A percentile compares a stretch with the other conserved stretches of the same genome.
Evolutionary conservation across 1,140 invertebrate genomes (phyloP).

Genomic region (Pseudomyrmex concolor): DNA sequence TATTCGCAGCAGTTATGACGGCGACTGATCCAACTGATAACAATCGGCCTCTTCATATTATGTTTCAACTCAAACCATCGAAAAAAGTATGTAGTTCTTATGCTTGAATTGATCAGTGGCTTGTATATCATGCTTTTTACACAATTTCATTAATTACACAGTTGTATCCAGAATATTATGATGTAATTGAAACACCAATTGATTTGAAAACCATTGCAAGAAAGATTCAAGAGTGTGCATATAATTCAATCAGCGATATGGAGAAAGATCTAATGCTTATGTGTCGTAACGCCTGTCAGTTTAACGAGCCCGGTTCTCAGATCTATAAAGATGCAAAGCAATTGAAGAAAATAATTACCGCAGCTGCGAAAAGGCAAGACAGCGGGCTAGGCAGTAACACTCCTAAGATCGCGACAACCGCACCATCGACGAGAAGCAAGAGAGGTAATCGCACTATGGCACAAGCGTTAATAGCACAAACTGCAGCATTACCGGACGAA

Average conservation of each 20-base stretch:
- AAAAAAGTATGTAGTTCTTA: constrained; percentile 86
- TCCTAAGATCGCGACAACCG: constrained; percentile 77
- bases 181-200: constrained; percentile 97
- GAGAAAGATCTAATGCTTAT: constrained; percentile 96
- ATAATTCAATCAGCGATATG: constrained; percentile 91
- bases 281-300: constrained; percentile 97
- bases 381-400: constrained; percentile 68
- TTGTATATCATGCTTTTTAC: background rate
- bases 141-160: constrained; percentile 76
- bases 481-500: constrained; percentile 83
- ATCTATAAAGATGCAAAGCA: constrained; percentile 98
- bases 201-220: constrained; percentile 97
- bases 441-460: constrained; percentile 83
- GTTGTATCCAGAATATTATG: constrained; percentile 98
- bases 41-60: constrained; percentile 91
- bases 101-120: background rate
- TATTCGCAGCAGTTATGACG: constrained; percentile 93
- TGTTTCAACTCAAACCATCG: constrained; percentile 96
- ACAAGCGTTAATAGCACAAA: constrained; percentile 84
- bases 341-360: constrained; percentile 90
- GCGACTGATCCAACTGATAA: constrained; percentile 92
- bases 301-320: constrained; percentile 98
- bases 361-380: constrained; percentile 85
- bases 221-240: constrained; percentile 95
- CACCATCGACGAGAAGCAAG: constrained; percentile 85